Percentiles rank a stretch among this genome's conserved stretches.
phyloP scores from a whole-genome alignment of 2,888 invertebrate species.

The Eupeodes latifasciatus region DNA sequence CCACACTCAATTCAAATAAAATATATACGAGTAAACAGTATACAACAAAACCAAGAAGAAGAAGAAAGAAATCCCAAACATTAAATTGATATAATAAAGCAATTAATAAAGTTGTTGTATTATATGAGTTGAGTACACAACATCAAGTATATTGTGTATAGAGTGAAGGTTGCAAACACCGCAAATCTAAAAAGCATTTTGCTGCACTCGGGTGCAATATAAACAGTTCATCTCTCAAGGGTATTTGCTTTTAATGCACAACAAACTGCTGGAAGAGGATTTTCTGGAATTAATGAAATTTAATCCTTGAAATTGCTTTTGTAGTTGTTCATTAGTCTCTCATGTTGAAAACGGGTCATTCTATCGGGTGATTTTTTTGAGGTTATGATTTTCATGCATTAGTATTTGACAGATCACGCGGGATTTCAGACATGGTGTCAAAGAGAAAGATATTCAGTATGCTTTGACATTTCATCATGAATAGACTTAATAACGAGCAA shows the following conservation, averaged over 20 bases:
- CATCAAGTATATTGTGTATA: background rate
- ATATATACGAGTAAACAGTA: background rate
- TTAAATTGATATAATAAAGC: slow-evolving; percentile 58
- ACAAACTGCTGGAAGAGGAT: too few species aligned
- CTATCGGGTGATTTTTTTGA: too few species aligned
- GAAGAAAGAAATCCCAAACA: slow-evolving; percentile 40
- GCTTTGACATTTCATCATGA: too few species aligned
- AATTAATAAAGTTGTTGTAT: slow-evolving; percentile 46
- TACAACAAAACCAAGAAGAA: background rate
- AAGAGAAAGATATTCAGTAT: too few species aligned
- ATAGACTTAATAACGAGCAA: too few species aligned
- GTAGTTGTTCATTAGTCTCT: too few species aligned
- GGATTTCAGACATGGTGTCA: too few species aligned
- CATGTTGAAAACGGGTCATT: too few species aligned
- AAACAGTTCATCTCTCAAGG: background rate
- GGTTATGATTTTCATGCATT: too few species aligned
- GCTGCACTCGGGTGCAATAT: background rate
- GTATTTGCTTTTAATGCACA: background rate
- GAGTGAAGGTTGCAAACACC: slow-evolving; percentile 30
- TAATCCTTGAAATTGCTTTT: too few species aligned
- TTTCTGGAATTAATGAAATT: too few species aligned
- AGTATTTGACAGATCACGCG: too few species aligned
- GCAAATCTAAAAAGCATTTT: background rate
- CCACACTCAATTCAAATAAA: background rate
- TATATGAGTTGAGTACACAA: background rate